Conservation (phyloP, 2,113 vertebrate species). For the Sinocyclocheilus anshuiensis region DNA sequence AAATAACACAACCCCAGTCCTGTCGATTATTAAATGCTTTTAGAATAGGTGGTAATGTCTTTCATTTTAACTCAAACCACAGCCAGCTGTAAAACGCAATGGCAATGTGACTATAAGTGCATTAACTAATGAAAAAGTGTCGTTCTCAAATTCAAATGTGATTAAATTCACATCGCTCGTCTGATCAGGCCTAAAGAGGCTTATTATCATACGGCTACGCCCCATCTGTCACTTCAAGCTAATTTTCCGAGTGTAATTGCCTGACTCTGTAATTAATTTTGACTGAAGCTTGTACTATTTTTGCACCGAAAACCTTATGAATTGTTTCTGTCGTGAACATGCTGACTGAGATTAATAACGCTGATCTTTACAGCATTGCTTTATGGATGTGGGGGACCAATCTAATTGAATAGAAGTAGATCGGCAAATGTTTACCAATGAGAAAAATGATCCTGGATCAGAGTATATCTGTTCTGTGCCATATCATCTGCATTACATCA, state of each 20-base stretch:
- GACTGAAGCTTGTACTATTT: conserved; percentile 12
- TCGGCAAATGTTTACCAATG: not conserved
- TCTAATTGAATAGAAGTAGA: not conserved
- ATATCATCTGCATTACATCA: not conserved
- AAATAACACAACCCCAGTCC: conserved; percentile 58
- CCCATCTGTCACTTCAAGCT: conserved; percentile 1
- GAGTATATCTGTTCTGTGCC: not conserved
- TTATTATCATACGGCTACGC: conserved; percentile 3
- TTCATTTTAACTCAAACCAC: not conserved
- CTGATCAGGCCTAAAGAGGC: conserved; percentile 25
- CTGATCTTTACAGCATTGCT: conserved; percentile 6
- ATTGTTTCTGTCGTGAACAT: conserved; percentile 6
- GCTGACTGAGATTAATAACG: not conserved
- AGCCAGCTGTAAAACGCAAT: not conserved
- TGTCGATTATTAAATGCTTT: conserved; percentile 56
- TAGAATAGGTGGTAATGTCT: not conserved
- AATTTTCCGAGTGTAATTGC: conserved; percentile 10
- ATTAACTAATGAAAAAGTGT: not conserved
- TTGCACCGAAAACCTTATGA: conserved; percentile 2
- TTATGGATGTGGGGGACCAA: not conserved
- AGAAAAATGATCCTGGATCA: conserved; percentile 1
- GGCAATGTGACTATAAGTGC: not conserved
- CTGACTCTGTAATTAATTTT: conserved; percentile 11
- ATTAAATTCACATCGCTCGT: not conserved
- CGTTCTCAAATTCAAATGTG: not conserved